These are phyloP conservation scores for Dicerorhinus sumatrensis DNA, from an alignment of 2,113 vertebrate genomes.

Conservation along the genomic window DNA sequence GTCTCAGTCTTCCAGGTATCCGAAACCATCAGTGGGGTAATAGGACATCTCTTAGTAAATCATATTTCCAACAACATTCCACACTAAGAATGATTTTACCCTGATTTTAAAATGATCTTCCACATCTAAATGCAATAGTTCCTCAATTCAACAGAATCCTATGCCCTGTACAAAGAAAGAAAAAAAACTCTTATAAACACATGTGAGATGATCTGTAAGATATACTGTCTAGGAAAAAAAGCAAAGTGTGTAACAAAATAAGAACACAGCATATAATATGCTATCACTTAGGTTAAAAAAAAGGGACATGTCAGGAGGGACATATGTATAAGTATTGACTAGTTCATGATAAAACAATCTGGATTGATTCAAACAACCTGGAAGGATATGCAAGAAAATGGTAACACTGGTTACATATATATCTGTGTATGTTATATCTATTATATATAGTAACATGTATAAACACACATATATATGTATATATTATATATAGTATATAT, in stretches of 20 bases:
- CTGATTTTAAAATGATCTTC: conserved; percentile 27
- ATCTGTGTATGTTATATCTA: not conserved
- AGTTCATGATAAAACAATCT: not conserved
- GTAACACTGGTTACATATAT: not conserved
- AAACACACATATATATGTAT: not conserved
- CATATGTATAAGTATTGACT: not conserved
- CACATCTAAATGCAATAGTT: not conserved
- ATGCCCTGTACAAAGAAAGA: not conserved
- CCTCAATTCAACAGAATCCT: not conserved
- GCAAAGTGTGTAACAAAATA: not conserved
- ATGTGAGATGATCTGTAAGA: not conserved
- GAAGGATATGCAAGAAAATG: not conserved
- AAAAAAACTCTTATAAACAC: not conserved
- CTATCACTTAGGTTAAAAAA: not conserved
- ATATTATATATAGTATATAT: not conserved
- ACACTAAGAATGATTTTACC: not conserved
- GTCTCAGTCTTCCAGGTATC: not conserved
- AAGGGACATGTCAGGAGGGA: not conserved
- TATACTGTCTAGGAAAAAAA: not conserved
- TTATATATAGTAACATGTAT: not conserved
- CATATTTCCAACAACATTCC: not conserved
- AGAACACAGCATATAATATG: not conserved
- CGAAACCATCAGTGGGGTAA: not conserved
- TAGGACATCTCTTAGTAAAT: not conserved
- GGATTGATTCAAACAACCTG: not conserved